Base-by-base conservation (phyloP, 2,797 vertebrate genomes). In the Coilia nasus region DNA sequence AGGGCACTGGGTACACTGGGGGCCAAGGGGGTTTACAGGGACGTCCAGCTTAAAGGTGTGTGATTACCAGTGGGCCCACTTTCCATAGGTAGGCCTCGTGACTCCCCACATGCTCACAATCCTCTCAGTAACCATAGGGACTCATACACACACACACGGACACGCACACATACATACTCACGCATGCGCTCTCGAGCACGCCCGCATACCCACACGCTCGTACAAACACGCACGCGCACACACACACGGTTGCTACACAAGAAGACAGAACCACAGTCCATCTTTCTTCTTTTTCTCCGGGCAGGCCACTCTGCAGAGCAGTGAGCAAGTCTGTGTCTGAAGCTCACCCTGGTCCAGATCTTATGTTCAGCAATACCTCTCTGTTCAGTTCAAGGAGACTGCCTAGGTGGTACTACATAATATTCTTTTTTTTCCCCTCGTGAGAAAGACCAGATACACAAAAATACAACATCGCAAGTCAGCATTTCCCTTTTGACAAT, bases 101-200 rank as follows among this genome's bases (percentile, higher is more conserved):
- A 88, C 81, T 83, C 86, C 82, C 84, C 82, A 85, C 67, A 88
- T 82, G 83, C 57, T 78, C 17, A 78, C 83, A 25, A 82, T 82
- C 62, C 86, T 81, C 67, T 86, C 80, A 67, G 17, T 85, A 19
- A 46, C 6, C 81, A 83, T 41, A 46, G 6, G 46, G 28, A 41
- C 7, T 11, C 62, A 46, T 5, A 75, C 81, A 59, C 64, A 47
- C 57, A 54, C 56, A 23, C 17, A 35, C 5, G 83, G 25, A 81
- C 81, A 60, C 82, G 82, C 60, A 28, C 83, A 67, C 85, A 85
- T 41, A 41, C 35, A 41, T 41, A 41, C 35, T 2, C 5, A 5
- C 35, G 35, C 35, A 41, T 41, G 35, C 5, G n/a, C n/a, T n/a
- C n/a, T n/a, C n/a, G n/a, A n/a, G n/a, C n/a, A n/a, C n/a, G n/a